These are phyloP conservation scores for Tillus elongatus DNA, from an alignment of 2,888 invertebrate species.

Conservation along the genomic window DNA sequence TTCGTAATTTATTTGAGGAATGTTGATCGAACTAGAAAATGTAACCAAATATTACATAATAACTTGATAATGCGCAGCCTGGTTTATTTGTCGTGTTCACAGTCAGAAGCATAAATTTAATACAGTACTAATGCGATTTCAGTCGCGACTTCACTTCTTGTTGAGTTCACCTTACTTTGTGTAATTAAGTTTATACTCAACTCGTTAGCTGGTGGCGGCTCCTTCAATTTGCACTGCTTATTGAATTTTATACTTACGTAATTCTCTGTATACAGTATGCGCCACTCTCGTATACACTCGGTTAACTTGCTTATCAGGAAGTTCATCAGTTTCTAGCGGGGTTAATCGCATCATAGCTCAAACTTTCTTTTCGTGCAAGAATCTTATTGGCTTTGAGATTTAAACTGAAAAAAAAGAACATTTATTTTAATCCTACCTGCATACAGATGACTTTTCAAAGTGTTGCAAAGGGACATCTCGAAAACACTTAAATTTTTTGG, in stretches of 20 bases:
- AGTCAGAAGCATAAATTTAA: slow-evolving; percentile 25
- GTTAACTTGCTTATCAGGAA: no score
- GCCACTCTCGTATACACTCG: no score
- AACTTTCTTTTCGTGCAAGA: no score
- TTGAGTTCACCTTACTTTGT: slow-evolving; percentile 30
- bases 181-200: slow-evolving; percentile 31
- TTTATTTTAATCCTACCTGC: no score
- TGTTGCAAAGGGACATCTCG: no score
- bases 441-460: no score
- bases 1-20: background rate
- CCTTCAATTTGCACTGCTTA: slow-evolving; percentile 16
- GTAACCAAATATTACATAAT: slow-evolving; percentile 16
- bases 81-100: slow-evolving; percentile 23
- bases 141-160: slow-evolving; percentile 28
- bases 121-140: slow-evolving; percentile 31
- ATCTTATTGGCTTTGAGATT: no score
- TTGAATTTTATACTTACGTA: slow-evolving; percentile 18
- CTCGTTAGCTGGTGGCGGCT: slow-evolving; percentile 26
- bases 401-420: no score
- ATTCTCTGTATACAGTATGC: background rate
- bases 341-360: no score
- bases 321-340: no score
- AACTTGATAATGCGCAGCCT: slow-evolving; percentile 14
- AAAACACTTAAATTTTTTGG: no score
- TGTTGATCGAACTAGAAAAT: slow-evolving; percentile 11